A percentile compares a stretch with the other conserved stretches of the same genome.
phyloP scores from a whole-genome alignment of 1,140 invertebrate genomes.

The Drosophila busckii region DNA sequence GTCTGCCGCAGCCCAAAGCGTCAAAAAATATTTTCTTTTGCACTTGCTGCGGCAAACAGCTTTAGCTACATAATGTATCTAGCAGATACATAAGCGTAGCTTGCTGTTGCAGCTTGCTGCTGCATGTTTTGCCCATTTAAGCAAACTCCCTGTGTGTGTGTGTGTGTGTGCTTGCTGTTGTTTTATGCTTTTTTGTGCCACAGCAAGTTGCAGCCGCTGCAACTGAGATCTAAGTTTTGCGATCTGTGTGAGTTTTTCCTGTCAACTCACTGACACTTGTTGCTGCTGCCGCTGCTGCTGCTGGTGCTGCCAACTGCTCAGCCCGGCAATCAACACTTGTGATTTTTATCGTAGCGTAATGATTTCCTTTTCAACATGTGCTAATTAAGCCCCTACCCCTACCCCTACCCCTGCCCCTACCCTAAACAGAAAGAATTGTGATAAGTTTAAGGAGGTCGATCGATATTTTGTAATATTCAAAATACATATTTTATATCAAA shows the following conservation, averaged over 20 bases:
- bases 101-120: conserved; percentile 44
- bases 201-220: conserved; percentile 12
- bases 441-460: too few relatives aligned
- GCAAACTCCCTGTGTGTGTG: too few relatives aligned
- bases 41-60: conserved; percentile 47
- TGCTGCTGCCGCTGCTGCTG: conserved; percentile 14
- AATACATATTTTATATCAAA: too few relatives aligned
- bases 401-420: neutral
- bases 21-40: conserved; percentile 75
- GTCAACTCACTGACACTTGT: conserved; percentile 60
- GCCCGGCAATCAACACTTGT: conserved; percentile 67
- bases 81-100: conserved; percentile 61
- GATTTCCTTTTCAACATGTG: conserved; percentile 75
- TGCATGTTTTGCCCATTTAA: conserved; percentile 75
- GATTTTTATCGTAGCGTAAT: conserved; percentile 75
- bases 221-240: conserved; percentile 23
- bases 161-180: too few relatives aligned
- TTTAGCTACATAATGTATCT: conserved; percentile 66
- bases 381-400: conserved; percentile 49
- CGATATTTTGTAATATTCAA: too few relatives aligned
- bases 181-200: conserved; percentile 52
- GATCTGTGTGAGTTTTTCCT: conserved; percentile 65
- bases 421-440: too few relatives aligned
- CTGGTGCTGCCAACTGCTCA: neutral
- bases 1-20: conserved; percentile 66